Percentiles rank a stretch among this genome's conserved stretches.
These are phyloP conservation scores for Phrynocephalus versicolor DNA, from an alignment of 2,113 vertebrate genomes.

Conservation along the genomic window DNA sequence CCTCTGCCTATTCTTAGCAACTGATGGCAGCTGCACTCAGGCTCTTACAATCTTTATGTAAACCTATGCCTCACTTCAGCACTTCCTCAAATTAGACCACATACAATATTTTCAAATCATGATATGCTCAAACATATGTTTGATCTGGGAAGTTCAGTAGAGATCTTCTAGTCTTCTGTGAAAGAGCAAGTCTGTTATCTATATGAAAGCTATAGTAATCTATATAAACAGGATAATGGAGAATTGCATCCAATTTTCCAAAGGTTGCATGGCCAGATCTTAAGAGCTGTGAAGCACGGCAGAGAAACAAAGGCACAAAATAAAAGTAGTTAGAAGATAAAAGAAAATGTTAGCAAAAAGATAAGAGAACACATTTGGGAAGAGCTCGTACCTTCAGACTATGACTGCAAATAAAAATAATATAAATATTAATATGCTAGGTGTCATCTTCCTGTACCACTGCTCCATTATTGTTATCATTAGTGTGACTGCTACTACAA, in stretches of 20 bases:
- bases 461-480: slow-evolving; percentile 45
- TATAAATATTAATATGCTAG: slow-evolving; percentile 35
- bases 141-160: slow-evolving; percentile 14
- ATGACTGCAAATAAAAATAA: slow-evolving; percentile 52
- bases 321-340: slow-evolving; percentile 43
- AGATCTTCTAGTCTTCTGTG: slow-evolving; percentile 22
- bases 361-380: slow-evolving; percentile 45
- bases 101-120: slow-evolving; percentile 24
- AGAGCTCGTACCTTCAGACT: slow-evolving; percentile 49
- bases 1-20: too few relatives aligned
- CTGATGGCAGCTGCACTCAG: too few relatives aligned
- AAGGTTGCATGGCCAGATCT: background rate
- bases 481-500: slow-evolving; percentile 20
- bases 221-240: slow-evolving; percentile 24
- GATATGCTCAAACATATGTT: slow-evolving; percentile 15
- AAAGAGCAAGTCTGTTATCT: slow-evolving; percentile 31
- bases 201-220: slow-evolving; percentile 10
- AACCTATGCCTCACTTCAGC: background rate
- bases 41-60: too few relatives aligned
- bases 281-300: slow-evolving; percentile 33
- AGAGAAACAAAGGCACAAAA: slow-evolving; percentile 23
- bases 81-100: background rate
- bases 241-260: slow-evolving; percentile 24
- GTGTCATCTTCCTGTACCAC: slow-evolving; percentile 44
- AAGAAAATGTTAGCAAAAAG: slow-evolving; percentile 49